These are phyloP conservation scores for Hyla sarda DNA, from an alignment of 2,113 vertebrate species.

Conservation along the genomic window DNA sequence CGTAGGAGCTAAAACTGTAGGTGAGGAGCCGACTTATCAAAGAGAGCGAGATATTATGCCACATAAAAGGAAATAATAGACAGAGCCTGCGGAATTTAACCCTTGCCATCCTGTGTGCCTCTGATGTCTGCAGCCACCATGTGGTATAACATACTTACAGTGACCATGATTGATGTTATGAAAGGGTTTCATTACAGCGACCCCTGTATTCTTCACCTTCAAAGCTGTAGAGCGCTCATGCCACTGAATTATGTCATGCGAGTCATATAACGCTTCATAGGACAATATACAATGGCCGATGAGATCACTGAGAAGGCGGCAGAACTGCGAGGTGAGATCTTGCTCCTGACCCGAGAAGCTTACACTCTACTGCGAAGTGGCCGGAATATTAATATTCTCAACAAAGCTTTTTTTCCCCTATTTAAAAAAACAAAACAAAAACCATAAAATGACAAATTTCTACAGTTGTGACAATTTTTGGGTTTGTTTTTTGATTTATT, in stretches of 20 bases:
- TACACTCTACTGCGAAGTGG: not conserved
- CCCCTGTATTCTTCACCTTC: conserved; percentile 24
- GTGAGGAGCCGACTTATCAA: conserved; percentile 3
- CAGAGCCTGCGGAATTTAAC: conserved; percentile 13
- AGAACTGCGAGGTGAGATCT: not conserved
- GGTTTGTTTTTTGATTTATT: not conserved
- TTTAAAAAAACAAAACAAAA: not conserved
- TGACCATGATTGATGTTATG: conserved; percentile 10
- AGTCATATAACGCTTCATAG: conserved; percentile 24
- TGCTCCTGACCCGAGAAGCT: conserved; percentile 7
- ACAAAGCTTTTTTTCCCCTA: not conserved
- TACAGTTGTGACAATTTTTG: not conserved
- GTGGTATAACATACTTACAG: conserved; percentile 6
- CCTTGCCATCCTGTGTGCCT: not conserved
- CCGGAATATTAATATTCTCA: not conserved
- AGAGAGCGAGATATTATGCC: conserved; percentile 1
- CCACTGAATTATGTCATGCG: conserved; percentile 3
- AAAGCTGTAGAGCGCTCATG: not conserved
- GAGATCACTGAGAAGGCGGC: conserved; percentile 6
- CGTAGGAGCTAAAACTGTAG: not conserved
- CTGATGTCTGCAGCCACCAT: not conserved
- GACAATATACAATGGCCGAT: conserved; percentile 6
- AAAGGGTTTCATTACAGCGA: conserved; percentile 6
- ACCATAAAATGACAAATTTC: not conserved
- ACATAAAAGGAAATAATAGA: conserved; percentile 4